Evolutionary conservation across 2,888 invertebrate species (phyloP), one percentile per base, ranked within the genome.

Genomic region (Ennomos fuscantarius): DNA sequence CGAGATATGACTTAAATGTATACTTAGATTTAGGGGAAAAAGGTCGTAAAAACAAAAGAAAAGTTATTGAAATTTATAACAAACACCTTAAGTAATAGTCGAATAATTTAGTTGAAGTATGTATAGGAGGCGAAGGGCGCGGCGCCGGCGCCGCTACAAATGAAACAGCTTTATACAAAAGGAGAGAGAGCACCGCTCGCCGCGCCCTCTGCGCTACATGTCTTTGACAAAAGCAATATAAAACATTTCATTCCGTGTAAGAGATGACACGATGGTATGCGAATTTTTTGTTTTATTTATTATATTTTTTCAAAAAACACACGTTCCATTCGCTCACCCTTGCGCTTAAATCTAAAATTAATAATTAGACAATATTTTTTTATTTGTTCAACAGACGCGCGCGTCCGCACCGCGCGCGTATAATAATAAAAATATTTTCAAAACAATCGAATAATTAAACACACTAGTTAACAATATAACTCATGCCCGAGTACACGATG

Each of bases 381-480:
- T 87, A 89, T 89, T 90, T 86, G 91, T 90, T 92, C 92, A 92
- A 92, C 92, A 91, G 89, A 91, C 91, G 90, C 91, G 89, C 87
- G 87, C 87, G 83, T 72, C 79, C 74, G 83, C 78, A 71, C 81
- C 69, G 84, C 89, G 86, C 89, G 88, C 90, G 89, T 90, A 89
- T 91, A 84, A 89, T 90, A 90, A 90, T 90, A 92, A 91, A 65
- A 91, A 89, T 89, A 89, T 89, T 92, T 89, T 91, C 87, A 92
- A 91, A 92, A 91, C 92, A 91, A 92, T 92, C 91, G 91, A 91
- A 92, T 90, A 90, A 89, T 90, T 91, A 91, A 91, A 92, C 91
- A 91, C 92, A 92, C 92, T 92, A 91, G 92, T 91, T 89, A 92
- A 92, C 92, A 92, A 92, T 82, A 82, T 84, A 86, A 86, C 82